These are phyloP conservation scores for Plotosus lineatus DNA, from an alignment of 2,113 vertebrate genomes.

Conservation along the genomic window DNA sequence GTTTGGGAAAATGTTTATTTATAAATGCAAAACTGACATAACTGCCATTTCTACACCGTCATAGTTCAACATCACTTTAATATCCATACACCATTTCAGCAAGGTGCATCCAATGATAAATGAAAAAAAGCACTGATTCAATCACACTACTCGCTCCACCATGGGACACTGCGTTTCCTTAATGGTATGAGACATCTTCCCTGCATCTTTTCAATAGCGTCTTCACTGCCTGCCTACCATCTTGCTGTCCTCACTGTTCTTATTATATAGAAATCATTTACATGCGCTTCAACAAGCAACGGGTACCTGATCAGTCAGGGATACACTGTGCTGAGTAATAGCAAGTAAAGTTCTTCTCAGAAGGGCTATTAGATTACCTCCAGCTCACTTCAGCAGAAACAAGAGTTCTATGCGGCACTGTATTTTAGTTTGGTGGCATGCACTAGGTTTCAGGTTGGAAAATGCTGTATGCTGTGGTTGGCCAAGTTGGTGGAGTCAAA, in stretches of 20 bases:
- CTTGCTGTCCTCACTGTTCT: slow-evolving; percentile 17
- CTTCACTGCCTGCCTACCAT: slow-evolving; percentile 5
- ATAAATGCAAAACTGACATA: slow-evolving; percentile 27
- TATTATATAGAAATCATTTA: slow-evolving; percentile 35
- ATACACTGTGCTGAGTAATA: slow-evolving; percentile 29
- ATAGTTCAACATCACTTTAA: slow-evolving; percentile 24
- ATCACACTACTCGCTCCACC: neutral
- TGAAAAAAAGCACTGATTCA: slow-evolving; percentile 21
- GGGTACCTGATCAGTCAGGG: slow-evolving; percentile 39
- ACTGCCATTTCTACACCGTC: slow-evolving; percentile 11
- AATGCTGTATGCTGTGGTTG: slow-evolving; percentile 47
- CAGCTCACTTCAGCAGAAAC: slow-evolving; percentile 34
- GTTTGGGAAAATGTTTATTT: slow-evolving; percentile 6
- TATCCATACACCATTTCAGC: slow-evolving; percentile 12
- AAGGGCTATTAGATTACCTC: slow-evolving; percentile 42
- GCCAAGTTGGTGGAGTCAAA: slow-evolving; percentile 3
- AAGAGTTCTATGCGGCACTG: slow-evolving; percentile 34
- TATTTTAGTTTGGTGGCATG: slow-evolving; percentile 41
- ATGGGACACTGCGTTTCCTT: neutral
- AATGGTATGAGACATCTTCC: neutral
- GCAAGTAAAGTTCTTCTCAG: slow-evolving; percentile 27
- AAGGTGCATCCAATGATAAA: slow-evolving; percentile 12
- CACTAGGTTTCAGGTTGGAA: slow-evolving; percentile 44
- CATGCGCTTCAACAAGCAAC: slow-evolving; percentile 22
- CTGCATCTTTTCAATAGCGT: slow-evolving; percentile 3